phyloP scores from a whole-genome alignment of 2,113 vertebrate genomes.

The Cromileptes altivelis region DNA sequence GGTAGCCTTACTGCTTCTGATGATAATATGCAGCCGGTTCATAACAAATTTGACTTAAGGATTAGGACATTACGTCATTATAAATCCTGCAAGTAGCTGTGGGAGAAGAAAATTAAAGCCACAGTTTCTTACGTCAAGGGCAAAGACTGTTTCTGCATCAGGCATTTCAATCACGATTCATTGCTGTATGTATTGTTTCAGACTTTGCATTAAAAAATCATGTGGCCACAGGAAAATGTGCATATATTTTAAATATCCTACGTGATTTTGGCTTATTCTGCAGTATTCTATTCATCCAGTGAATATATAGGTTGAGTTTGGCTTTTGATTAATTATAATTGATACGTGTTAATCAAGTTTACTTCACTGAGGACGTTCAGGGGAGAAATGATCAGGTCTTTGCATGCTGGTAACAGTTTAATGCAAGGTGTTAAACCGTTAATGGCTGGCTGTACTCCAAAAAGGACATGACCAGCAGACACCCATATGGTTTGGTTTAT shows the following conservation, averaged over 20 bases:
- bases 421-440: background rate
- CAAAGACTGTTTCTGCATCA: constrained; percentile 13
- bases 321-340: too few species aligned
- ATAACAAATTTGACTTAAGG: constrained; percentile 52
- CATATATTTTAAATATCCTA: background rate
- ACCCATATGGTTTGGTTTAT: constrained; percentile 15
- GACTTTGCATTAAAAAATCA: background rate
- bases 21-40: constrained; percentile 26
- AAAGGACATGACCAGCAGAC: background rate
- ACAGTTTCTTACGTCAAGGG: constrained; percentile 34
- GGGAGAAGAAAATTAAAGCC: constrained; percentile 32
- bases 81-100: constrained; percentile 43
- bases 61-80: constrained; percentile 41
- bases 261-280: background rate
- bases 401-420: background rate
- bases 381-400: background rate
- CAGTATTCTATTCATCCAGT: background rate
- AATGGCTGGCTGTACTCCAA: background rate
- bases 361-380: background rate
- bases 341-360: background rate
- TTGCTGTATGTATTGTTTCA: constrained; percentile 13
- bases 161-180: constrained; percentile 30
- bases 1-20: constrained; percentile 14
- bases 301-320: background rate
- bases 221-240: background rate